Percentiles rank a stretch among this genome's conserved stretches.
Conservation (phyloP, 37 sponge, comb jelly and placozoan species). For the Halichondria panicea region DNA sequence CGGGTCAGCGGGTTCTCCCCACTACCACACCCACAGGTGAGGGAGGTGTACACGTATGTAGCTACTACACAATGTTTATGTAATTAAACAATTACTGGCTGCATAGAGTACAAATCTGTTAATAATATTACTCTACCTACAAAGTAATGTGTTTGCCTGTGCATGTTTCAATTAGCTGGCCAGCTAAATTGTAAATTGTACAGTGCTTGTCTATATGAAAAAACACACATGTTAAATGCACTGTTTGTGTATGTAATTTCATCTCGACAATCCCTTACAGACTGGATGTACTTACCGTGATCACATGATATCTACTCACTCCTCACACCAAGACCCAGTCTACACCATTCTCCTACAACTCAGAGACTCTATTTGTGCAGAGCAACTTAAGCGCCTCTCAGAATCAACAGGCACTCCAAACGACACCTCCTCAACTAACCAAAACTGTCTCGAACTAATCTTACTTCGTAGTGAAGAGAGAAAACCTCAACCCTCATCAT, state of each 20-base stretch:
- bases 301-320: slow-evolving; percentile 3
- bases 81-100: too few relatives aligned
- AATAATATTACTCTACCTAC: too few relatives aligned
- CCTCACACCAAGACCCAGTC: not conserved
- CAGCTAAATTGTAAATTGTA: too few relatives aligned
- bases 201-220: not conserved
- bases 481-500: not conserved
- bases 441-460: not conserved
- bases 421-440: not conserved
- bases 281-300: slow-evolving; percentile 3
- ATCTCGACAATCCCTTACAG: not conserved
- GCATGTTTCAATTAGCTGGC: too few relatives aligned
- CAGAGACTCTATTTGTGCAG: not conserved
- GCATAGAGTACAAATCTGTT: too few relatives aligned
- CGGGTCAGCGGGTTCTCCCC: slow-evolving; percentile 4
- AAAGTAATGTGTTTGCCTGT: too few relatives aligned
- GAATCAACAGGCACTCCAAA: not conserved
- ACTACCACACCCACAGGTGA: slow-evolving; percentile 33
- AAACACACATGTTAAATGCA: not conserved
- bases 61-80: too few relatives aligned
- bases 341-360: slow-evolving; percentile 1
- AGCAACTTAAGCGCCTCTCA: not conserved
- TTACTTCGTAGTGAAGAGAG: slow-evolving; percentile 12
- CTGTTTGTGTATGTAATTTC: not conserved
- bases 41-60: too few relatives aligned